Base-by-base conservation (phyloP, 2,888 invertebrate genomes). In the Apamea sordens region DNA sequence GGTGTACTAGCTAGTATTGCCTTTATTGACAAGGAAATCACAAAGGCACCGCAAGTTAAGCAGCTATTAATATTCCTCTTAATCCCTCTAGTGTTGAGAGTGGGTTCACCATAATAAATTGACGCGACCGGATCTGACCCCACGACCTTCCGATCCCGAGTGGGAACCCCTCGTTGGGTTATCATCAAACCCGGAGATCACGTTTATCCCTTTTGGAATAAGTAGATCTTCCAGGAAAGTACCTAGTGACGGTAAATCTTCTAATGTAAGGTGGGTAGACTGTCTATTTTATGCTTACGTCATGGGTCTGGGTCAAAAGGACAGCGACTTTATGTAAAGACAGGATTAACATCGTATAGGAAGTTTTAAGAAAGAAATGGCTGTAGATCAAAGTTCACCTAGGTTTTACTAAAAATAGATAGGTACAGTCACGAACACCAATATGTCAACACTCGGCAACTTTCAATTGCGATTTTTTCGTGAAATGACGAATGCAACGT, bases 91-190 rank as follows among this genome's bases (percentile, higher is more conserved):
- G 18, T 50, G 36, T 44, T 44, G 44, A 72, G 36, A 79, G 73
- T 76, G 74, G 76, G 41, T 82, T 7, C n/a, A n/a, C 73, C 67
- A 78, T 88, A 81, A 70, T 83, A 84, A 79, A 88, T 86, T 79
- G 70, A 77, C 28, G 63, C 65, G 56, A 24, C 67, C 71, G 76
- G 80, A 76, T 81, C 73, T 78, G 64, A 76, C 79, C 82, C 73
- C 69, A 44, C 63, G 69, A 73, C 76, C 87, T 79, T 81, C 56
- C 61, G 65, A 65, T 63, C 82, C 70, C 73, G 32, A 28, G 68
- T 47, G 44, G 56, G 63, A 77, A 79, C 70, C 85, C 65, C 61
- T 73, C 24, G 56, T 79, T 77, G 68, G 76, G 63, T 80, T 84
- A 79, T 86, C 79, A 24, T 41, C 50, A 71, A 73, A 71, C 36